Base-by-base conservation (phyloP, 2,888 invertebrate species). In the Neocrepidodera transversa region DNA sequence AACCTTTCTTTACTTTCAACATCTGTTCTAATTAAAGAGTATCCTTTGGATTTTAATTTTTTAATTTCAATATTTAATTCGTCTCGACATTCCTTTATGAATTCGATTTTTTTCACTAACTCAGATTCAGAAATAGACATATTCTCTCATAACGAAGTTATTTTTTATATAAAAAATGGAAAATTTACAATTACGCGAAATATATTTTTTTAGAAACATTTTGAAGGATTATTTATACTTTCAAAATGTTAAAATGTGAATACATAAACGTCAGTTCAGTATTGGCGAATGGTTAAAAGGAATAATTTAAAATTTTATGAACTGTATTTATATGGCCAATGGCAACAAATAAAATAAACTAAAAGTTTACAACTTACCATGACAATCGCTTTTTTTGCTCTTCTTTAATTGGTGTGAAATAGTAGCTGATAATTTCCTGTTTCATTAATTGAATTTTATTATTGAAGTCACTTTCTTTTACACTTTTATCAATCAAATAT, bases 41-140 rank as follows among this genome's bases (percentile, higher is more conserved):
- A 61, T 26, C 50, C 53, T 55, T 66, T 70, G 11, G 60, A 48
- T 23, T 53, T 53, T 18, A 68, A 51, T 30, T 59, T 63, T 2
- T 54, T 26, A 14, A 70, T 64, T 8, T 55, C 57, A 30, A 40
- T 50, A 1, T 47, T 18, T 6, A 70, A 7, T 43, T 63, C 60
- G 1, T 14, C 23, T 16, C 55, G 56, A 36, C 69, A 69, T 38
- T 40, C 11, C 47, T 55, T 49, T 3, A 69, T 58, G 36, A 28
- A 40, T 13, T 62, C 49, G 13, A 67, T 36, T 51, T 49, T 59
- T n/a, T 20, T 26, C 42, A 57, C 45, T 5, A 65, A 13, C 13
- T 47, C 53, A 23, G 17, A 8, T 11, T 16, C 40, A 13, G 18
- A 17, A 14, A n/a, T 40, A 16, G 18, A 8, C 40, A 40, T 40